Conservation (phyloP, 2,113 vertebrate species). For the Gopherus evgoodei region DNA sequence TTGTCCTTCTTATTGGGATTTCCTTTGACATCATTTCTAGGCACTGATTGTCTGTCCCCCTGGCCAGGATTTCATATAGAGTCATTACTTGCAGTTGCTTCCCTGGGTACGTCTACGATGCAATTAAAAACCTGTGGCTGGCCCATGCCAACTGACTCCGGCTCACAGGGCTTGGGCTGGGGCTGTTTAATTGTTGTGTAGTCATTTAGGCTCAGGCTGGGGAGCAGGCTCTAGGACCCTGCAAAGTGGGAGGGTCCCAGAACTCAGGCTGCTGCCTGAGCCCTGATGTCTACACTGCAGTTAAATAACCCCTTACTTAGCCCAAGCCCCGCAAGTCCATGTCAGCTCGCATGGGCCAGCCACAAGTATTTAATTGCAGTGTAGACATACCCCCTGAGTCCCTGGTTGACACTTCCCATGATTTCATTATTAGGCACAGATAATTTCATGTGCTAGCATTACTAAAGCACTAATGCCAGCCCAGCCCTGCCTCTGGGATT, state of each 20-base stretch:
- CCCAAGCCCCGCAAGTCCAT: background rate
- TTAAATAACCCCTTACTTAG: background rate
- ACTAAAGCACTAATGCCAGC: background rate
- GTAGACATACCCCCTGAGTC: no score
- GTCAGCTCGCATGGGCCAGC: background rate
- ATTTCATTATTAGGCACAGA: background rate
- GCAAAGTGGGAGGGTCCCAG: background rate
- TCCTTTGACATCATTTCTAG: background rate
- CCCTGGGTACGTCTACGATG: background rate
- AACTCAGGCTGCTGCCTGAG: background rate
- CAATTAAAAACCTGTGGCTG: background rate
- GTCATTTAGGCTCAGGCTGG: background rate
- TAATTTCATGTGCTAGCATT: background rate
- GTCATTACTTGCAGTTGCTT: conserved; percentile 3
- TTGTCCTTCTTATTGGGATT: background rate
- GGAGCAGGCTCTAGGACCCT: no score
- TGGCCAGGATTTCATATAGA: background rate
- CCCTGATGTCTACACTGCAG: background rate
- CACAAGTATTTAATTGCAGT: background rate
- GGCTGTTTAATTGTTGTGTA: background rate
- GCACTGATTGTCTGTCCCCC: background rate
- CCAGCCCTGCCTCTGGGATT: background rate
- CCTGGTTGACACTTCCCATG: background rate
- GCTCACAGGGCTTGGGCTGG: background rate
- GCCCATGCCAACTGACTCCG: background rate